A percentile compares a stretch with the other conserved stretches of the same genome.
phyloP scores from a whole-genome alignment of 2,888 invertebrate genomes.

The Pheosia tremula region DNA sequence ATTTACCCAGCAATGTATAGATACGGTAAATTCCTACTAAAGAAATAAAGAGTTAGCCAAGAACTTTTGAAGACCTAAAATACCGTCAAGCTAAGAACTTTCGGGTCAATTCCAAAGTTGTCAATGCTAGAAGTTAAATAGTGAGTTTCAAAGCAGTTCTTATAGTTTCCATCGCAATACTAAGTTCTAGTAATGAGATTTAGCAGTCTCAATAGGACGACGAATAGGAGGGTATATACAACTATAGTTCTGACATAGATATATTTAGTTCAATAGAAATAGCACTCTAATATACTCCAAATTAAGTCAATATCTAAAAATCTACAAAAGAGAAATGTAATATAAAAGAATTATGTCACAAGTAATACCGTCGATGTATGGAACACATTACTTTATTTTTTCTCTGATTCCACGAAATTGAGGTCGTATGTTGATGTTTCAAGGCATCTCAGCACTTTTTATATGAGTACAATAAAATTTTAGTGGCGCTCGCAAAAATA shows the following conservation, averaged over 20 bases:
- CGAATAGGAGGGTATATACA: too few relatives aligned
- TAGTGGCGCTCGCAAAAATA: constrained; percentile 14
- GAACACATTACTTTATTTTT: too few relatives aligned
- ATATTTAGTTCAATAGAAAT: too few relatives aligned
- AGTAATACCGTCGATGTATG: too few relatives aligned
- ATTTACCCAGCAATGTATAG: too few relatives aligned
- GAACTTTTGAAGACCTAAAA: not conserved
- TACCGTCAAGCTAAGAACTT: not conserved
- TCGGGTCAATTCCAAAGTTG: not conserved
- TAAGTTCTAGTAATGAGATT: not conserved
- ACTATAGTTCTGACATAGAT: too few relatives aligned
- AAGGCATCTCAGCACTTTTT: constrained; percentile 6
- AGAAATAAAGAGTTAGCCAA: not conserved
- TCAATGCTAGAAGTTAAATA: not conserved
- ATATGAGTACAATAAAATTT: constrained; percentile 9
- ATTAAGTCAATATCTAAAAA: too few relatives aligned
- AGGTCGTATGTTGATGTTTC: constrained; percentile 9
- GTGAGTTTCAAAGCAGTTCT: not conserved
- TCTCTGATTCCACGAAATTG: not conserved
- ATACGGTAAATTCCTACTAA: not conserved
- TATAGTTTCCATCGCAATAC: not conserved
- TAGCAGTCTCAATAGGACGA: not conserved
- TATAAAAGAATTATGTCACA: too few relatives aligned
- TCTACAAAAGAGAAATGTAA: too few relatives aligned
- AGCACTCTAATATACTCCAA: too few relatives aligned